Evolutionary conservation across 2,113 vertebrate genomes (phyloP).

Genomic region (Xyrauchen texanus): DNA sequence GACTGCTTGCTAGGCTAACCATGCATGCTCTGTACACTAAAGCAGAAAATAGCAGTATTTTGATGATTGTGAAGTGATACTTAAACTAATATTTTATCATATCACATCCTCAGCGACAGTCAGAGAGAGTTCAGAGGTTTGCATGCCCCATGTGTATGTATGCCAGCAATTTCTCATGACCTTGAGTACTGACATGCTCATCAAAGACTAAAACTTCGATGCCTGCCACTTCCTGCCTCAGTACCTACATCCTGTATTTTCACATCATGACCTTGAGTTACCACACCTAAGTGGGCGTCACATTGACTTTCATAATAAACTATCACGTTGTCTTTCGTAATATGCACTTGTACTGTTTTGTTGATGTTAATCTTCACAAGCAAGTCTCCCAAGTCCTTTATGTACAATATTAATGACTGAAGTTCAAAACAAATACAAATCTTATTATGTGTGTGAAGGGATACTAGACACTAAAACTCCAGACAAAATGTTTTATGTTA

Average conservation of each 20-base stretch:
- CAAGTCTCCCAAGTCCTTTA: not conserved
- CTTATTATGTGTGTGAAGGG: not conserved
- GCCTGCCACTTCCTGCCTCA: conserved; percentile 54
- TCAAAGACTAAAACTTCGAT: conserved; percentile 44
- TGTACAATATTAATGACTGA: not conserved
- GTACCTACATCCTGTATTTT: conserved; percentile 46
- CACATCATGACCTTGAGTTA: conserved; percentile 34
- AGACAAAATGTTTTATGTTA: not conserved
- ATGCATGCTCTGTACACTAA: not conserved
- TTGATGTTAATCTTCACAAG: not conserved
- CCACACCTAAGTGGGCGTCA: conserved; percentile 14
- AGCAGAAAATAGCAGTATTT: not conserved
- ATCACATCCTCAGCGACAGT: not conserved
- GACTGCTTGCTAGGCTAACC: not conserved
- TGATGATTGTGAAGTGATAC: not conserved
- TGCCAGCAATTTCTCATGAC: conserved; percentile 45
- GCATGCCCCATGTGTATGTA: not conserved
- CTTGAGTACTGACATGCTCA: conserved; percentile 43
- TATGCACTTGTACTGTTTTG: not conserved
- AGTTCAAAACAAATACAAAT: not conserved
- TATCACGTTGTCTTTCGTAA: not conserved
- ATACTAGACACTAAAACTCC: not conserved
- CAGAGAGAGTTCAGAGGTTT: not conserved
- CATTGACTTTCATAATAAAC: not conserved
- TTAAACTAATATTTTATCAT: not conserved